Evolutionary conservation across 1,140 invertebrate genomes (phyloP).

Genomic region (Tetragonula clypearis): DNA sequence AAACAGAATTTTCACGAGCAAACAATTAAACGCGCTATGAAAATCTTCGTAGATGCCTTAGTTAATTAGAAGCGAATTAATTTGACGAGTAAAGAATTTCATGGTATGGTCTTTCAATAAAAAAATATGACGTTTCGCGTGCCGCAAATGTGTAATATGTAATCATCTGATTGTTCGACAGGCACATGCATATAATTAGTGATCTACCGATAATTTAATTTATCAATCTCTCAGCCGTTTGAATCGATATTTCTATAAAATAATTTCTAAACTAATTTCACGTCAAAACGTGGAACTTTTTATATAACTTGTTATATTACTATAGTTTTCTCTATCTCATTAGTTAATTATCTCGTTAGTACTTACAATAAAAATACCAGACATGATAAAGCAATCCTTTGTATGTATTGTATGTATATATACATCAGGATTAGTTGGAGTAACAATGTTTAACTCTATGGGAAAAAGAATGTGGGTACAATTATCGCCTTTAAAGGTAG

Average conservation of each 20-base stretch:
- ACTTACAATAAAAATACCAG: background rate
- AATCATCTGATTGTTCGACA: background rate
- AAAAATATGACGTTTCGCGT: background rate
- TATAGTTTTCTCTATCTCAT: background rate
- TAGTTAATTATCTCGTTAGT: background rate
- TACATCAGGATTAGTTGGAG: background rate
- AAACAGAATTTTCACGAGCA: background rate
- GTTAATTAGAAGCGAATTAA: background rate
- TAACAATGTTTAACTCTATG: slow-evolving; percentile 4
- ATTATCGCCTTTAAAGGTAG: slow-evolving; percentile 29
- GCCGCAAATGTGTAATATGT: background rate
- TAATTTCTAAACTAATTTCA: background rate
- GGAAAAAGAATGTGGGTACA: slow-evolving; percentile 8
- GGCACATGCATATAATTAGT: background rate
- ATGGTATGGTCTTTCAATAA: background rate
- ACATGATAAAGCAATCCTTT: background rate
- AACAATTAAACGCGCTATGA: background rate
- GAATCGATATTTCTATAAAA: background rate
- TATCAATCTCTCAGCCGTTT: background rate
- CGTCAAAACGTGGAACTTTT: background rate
- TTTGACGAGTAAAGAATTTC: background rate
- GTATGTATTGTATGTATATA: too few relatives aligned
- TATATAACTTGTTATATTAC: background rate
- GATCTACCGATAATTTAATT: background rate
- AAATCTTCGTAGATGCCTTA: background rate